Evolutionary conservation across 2,888 invertebrate species (phyloP).

Genomic region (Polydrusus tereticollis): DNA sequence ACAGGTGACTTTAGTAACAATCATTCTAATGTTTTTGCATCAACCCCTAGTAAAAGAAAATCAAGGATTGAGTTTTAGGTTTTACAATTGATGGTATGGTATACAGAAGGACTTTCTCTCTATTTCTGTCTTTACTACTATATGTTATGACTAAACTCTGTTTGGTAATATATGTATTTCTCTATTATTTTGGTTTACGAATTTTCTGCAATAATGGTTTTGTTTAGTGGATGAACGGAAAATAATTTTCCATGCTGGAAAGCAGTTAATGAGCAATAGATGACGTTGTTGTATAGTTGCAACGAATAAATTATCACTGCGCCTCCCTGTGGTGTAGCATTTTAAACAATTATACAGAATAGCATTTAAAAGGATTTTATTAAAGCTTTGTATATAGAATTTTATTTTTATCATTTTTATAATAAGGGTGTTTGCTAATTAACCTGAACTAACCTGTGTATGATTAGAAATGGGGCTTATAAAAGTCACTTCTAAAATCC

Average conservation of each 20-base stretch:
- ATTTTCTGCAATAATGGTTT: too few relatives aligned
- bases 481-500: neutral
- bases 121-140: too few relatives aligned
- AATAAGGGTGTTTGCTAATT: neutral
- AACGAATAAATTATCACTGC: too few relatives aligned
- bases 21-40: conserved; percentile 59
- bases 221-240: too few relatives aligned
- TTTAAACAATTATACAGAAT: neutral
- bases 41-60: conserved; percentile 62
- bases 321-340: too few relatives aligned
- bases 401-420: neutral
- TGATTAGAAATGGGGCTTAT: neutral
- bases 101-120: too few relatives aligned
- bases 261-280: too few relatives aligned
- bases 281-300: too few relatives aligned
- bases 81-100: neutral
- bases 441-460: neutral
- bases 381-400: neutral
- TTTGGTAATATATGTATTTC: too few relatives aligned
- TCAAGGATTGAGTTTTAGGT: conserved; percentile 4
- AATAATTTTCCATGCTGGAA: too few relatives aligned
- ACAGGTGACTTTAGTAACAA: conserved; percentile 46
- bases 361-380: neutral
- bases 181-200: too few relatives aligned
- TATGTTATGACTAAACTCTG: too few relatives aligned